Conservation (phyloP, 2,888 invertebrate genomes). For the Nomada hirtipes region DNA sequence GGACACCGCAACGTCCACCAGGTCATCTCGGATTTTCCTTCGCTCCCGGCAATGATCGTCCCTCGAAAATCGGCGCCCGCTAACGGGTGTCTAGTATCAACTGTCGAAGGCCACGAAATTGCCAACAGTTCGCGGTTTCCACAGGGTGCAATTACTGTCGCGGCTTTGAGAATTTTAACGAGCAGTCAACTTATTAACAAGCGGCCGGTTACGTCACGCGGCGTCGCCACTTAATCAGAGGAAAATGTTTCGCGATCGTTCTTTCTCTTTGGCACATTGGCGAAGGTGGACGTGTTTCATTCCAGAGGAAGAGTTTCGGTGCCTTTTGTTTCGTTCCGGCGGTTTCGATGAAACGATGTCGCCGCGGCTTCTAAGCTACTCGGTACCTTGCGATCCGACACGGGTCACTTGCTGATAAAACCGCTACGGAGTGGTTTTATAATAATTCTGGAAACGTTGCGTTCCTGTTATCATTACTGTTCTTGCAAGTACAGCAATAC, state of each 20-base stretch:
- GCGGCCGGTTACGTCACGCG: neutral
- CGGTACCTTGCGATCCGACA: neutral
- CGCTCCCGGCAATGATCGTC: no score
- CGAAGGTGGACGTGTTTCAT: neutral
- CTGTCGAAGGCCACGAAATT: neutral
- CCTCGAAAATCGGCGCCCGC: neutral
- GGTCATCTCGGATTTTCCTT: no score
- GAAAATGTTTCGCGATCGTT: neutral
- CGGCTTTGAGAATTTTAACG: neutral
- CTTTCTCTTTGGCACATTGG: neutral
- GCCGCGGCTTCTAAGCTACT: neutral
- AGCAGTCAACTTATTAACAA: neutral
- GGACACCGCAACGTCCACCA: no score
- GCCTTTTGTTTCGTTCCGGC: neutral
- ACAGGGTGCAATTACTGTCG: conserved; percentile 7
- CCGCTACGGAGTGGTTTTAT: neutral
- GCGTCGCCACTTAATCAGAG: no score
- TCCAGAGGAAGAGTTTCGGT: neutral
- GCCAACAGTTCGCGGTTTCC: neutral
- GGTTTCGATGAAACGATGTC: neutral
- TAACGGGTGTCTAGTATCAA: neutral
- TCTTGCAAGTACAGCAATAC: neutral
- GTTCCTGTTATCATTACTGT: neutral
- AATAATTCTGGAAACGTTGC: neutral
- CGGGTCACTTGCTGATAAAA: neutral